Base-by-base conservation (phyloP, 2,888 invertebrate genomes). In the Tuta absoluta region DNA sequence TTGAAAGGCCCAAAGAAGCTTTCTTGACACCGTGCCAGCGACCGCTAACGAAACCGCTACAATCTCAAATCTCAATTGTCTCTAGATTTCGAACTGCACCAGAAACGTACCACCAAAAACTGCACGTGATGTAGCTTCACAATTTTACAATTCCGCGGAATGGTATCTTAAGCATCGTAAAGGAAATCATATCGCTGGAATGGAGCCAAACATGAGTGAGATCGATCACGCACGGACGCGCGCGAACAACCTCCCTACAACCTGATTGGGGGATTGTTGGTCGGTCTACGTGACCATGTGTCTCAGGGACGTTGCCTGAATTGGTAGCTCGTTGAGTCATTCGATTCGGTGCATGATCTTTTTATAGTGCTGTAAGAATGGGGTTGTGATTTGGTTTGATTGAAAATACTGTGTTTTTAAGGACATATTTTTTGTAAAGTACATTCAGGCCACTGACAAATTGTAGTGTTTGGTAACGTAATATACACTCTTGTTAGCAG, bases 201-300 rank as follows among this genome's bases (percentile, higher is more conserved):
- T 68, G 41, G 49, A 63, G 68, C 69, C 70, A 72, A 73, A 72
- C 71, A 71, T 69, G 65, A 70, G 66, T 67, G 66, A 62, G 77
- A 79, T 79, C 72, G 72, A 69, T 68, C 71, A 75, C 75, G 83
- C 83, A 81, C 82, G 83, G 67, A 63, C 64, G 75, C 68, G 63
- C 57, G 53, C 56, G 60, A 48, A 19, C 63, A n/a, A 21, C 12
- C 58, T 5, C 37, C 53, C 53, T 37, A 11, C 63, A n/a, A 28
- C 17, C 60, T 77, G 75, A 73, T 73, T 69, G 69, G 67, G 71
- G 68, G 69, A 63, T 74, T 19, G 76, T 74, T 75, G 70, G 69
- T 69, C 69, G 69, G 61, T 59, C 72, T 74, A 80, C 78, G 77
- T 79, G 79, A 75, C 78, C 68, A 75, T 84, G 75, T 80, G 78